Conservation (phyloP, 2,113 vertebrate species). For the Falco punctatus region DNA sequence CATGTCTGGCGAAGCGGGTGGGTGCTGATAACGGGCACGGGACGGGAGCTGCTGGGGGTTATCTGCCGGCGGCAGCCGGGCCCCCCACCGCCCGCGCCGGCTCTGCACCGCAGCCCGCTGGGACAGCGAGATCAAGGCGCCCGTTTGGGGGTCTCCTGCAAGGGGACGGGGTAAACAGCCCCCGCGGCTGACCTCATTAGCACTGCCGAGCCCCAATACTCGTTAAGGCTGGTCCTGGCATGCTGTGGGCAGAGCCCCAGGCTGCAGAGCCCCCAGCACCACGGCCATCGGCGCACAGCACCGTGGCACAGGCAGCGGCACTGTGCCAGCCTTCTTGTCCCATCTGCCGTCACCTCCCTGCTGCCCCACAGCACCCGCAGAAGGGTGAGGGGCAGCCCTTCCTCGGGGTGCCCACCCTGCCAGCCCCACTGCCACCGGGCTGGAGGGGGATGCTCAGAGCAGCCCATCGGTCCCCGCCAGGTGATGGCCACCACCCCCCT, state of each 20-base stretch:
- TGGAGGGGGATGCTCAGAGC: neutral
- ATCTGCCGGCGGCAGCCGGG: constrained; percentile 33
- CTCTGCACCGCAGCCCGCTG: neutral
- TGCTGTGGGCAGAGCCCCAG: fast-evolving
- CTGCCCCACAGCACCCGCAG: fast-evolving
- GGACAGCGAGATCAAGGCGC: constrained; percentile 19
- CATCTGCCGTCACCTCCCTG: fast-evolving
- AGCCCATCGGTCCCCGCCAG: fast-evolving
- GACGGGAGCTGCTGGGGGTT: constrained; percentile 34
- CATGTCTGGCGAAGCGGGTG: constrained; percentile 15
- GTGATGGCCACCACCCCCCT: neutral
- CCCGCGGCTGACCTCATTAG: neutral
- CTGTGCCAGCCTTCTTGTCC: neutral
- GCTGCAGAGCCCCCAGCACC: neutral
- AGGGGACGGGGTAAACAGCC: neutral
- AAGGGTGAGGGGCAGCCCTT: neutral
- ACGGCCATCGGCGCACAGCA: fast-evolving
- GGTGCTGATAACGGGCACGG: constrained; percentile 47
- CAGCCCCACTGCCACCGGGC: fast-evolving
- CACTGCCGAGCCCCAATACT: fast-evolving
- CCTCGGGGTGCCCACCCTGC: fast-evolving
- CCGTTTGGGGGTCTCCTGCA: neutral
- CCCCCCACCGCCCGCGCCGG: neutral
- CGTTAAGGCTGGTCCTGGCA: neutral
- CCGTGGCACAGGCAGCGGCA: neutral